phyloP scores from a whole-genome alignment of 2,888 invertebrate genomes.

The Brachyptera putata region DNA sequence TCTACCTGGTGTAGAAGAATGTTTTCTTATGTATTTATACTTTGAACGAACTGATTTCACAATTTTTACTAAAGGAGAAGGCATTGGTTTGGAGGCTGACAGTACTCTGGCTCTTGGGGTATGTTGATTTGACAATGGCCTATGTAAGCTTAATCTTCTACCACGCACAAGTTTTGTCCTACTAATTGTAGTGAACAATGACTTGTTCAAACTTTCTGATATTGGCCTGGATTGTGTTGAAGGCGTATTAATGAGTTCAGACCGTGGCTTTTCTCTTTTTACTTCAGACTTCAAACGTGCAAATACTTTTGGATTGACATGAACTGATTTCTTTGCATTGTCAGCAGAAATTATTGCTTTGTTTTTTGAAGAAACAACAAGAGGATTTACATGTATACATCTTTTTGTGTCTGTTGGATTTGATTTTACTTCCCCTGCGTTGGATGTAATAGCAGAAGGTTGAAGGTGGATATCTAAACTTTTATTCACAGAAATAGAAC shows the following conservation, averaged over 20 bases:
- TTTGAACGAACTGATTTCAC: constrained; percentile 25
- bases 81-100: background rate
- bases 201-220: background rate
- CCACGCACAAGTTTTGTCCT: constrained; percentile 19
- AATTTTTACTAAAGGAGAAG: constrained; percentile 10
- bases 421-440: no score
- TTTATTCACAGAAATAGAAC: no score
- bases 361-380: background rate
- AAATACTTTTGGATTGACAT: constrained; percentile 25
- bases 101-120: background rate
- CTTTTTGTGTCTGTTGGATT: background rate
- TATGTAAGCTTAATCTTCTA: background rate
- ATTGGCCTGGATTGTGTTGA: background rate
- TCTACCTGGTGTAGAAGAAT: background rate
- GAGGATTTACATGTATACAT: background rate
- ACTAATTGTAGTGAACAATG: background rate
- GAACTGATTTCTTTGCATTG: constrained; percentile 17
- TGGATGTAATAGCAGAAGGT: no score
- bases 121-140: background rate
- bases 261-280: background rate
- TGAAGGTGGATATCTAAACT: no score
- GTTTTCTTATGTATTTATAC: constrained; percentile 21
- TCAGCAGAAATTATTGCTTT: no score
- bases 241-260: background rate
- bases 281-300: constrained; percentile 12